Evolutionary conservation across 2,797 vertebrate species (phyloP).

Genomic region (Phaenicophaeus curvirostris): DNA sequence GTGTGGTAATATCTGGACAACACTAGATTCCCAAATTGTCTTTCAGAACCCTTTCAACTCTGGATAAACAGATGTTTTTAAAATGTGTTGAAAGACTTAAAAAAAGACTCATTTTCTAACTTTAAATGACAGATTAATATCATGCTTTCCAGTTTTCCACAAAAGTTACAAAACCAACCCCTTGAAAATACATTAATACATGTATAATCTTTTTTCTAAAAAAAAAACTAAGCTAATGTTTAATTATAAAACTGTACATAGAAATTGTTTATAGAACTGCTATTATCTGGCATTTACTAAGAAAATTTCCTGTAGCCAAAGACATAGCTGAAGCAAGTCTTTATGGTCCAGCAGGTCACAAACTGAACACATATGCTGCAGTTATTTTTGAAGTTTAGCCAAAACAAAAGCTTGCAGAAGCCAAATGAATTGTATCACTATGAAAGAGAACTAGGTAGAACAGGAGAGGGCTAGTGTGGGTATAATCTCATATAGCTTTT

Average conservation of each 20-base stretch:
- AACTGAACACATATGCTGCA: neutral
- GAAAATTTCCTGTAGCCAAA: neutral
- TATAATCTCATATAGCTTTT: neutral
- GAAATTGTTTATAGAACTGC: neutral
- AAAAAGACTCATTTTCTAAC: neutral
- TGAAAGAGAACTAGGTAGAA: neutral
- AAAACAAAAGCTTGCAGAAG: neutral
- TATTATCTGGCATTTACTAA: neutral
- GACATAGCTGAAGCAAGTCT: neutral
- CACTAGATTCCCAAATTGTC: neutral
- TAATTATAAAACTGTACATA: neutral
- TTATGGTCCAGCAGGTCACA: neutral
- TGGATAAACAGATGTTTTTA: neutral
- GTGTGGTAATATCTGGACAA: neutral
- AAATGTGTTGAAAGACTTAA: neutral
- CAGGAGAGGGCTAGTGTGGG: neutral
- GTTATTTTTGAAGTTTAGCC: neutral
- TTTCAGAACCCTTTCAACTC: neutral
- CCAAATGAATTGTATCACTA: neutral
- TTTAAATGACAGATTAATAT: neutral
- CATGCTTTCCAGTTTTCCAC: neutral
- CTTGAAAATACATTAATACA: neutral
- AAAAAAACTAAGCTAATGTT: fast-evolving
- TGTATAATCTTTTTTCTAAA: neutral
- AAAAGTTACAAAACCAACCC: neutral